Percentiles rank a stretch among this genome's conserved stretches.
These are phyloP conservation scores for Lepidocyrtinus sp. DNA, from an alignment of 2,888 invertebrate species.

Conservation along the genomic window DNA sequence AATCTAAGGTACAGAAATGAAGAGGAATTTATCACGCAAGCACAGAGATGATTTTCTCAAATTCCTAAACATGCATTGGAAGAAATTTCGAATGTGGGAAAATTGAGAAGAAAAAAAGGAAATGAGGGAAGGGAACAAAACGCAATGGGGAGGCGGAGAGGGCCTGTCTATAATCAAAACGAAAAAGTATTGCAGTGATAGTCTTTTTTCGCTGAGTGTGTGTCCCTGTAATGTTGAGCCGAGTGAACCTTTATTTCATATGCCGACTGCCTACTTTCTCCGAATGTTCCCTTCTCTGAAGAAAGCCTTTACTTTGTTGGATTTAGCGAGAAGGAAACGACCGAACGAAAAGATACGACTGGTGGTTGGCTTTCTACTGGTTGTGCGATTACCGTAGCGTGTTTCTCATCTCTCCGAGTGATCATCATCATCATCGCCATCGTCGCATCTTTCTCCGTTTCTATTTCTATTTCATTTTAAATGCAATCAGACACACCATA, in stretches of 20 bases:
- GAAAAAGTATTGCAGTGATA: conserved; percentile 56
- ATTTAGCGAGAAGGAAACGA: conserved; percentile 56
- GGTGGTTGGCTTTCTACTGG: conserved; percentile 46
- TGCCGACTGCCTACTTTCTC: conserved; percentile 62
- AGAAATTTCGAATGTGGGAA: conserved; percentile 17
- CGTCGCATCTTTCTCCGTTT: conserved; percentile 55
- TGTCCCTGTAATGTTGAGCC: conserved; percentile 53
- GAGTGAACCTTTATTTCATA: conserved; percentile 51
- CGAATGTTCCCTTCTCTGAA: conserved; percentile 51
- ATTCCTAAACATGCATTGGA: conserved; percentile 2
- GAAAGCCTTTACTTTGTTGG: conserved; percentile 43
- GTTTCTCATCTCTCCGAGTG: conserved; percentile 37
- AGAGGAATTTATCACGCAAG: conserved; percentile 10
- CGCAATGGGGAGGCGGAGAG: conserved; percentile 50
- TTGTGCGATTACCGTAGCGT: conserved; percentile 45
- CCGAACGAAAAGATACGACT: conserved; percentile 54
- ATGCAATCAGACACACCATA: conserved; percentile 53
- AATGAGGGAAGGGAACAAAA: conserved; percentile 53
- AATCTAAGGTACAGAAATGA: too few relatives aligned
- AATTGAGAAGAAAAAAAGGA: conserved; percentile 35
- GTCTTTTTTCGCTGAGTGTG: conserved; percentile 48
- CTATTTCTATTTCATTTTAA: conserved; percentile 59
- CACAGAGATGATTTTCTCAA: background rate
- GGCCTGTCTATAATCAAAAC: conserved; percentile 60
- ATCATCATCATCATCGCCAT: conserved; percentile 43